Evolutionary conservation across 2,113 vertebrate species (phyloP), one percentile per base, ranked within the genome.

Genomic region (Tor tambroides): DNA sequence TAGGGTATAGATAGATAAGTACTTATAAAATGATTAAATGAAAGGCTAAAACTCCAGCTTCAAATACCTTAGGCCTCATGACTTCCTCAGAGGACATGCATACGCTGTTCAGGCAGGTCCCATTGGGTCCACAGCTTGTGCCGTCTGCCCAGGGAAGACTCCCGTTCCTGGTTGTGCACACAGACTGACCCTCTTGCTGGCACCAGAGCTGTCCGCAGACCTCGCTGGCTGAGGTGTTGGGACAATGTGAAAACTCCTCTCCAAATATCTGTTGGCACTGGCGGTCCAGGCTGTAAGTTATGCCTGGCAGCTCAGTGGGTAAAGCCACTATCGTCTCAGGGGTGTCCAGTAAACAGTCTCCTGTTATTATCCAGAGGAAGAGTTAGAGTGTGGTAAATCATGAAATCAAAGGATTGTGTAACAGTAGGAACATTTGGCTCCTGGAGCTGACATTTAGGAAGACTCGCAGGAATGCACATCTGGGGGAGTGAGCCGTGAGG

Each of bases 191-290:
- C 7, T 95, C 91, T 1, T 89, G 91, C 67, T 93, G 94, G 90
- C 98, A 99, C 98, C 98, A 99, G 4, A 99, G 96, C 94, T 98
- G 97, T 59, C 93, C 65, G 0, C 98, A 99, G 28, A 95, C 28
- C 4, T 97, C 96, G 35, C 95, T 94, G 1, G 94, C 94, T 0
- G 96, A 96, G 38, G 94, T 95, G 93, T 97, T 98, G 90, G 96
- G 96, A 87, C 98, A 99, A 89, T 97, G 96, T 87, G 91, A 91
- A 87, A 96, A 99, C 76, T 94, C 95, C 59, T 97, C 95, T 82
- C 98, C 98, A 0, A 99, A 99, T 32, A 96, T 95, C 95, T 99
- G 98, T 92, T 96, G 96, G 93, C 98, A 99, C 19, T 99, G 98
- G 19, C 94, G 95, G 92, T 99, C 97, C 93, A 99, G 94, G 86